Evolutionary conservation across 1,140 invertebrate species (phyloP).

Genomic region (Coenobita brevimanus): DNA sequence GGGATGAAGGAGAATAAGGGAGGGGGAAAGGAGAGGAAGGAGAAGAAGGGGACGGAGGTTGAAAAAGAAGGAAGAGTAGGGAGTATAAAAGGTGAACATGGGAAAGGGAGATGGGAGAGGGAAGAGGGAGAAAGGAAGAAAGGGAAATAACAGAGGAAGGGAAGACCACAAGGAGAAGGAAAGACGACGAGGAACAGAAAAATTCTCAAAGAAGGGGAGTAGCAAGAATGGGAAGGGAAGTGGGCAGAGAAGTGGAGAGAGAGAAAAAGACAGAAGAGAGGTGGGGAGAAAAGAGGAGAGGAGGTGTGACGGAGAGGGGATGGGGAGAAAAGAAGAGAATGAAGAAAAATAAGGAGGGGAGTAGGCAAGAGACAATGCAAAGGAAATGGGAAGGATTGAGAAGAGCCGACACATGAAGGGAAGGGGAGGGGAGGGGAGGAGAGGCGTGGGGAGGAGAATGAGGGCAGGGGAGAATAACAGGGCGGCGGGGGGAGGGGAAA

Average conservation of each 20-base stretch:
- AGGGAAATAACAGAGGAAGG: not conserved
- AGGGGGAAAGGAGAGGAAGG: not conserved
- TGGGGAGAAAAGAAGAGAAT: not conserved
- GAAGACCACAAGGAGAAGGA: not conserved
- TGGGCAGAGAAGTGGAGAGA: not conserved
- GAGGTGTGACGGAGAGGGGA: not conserved
- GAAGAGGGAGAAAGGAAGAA: not conserved
- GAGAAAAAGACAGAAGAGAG: not conserved
- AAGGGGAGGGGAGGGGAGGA: slow-evolving; percentile 3
- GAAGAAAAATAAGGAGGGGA: not conserved
- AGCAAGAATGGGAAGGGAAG: not conserved
- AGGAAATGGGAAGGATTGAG: too few species aligned
- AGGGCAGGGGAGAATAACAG: not conserved
- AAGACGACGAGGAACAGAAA: not conserved
- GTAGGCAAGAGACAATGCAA: not conserved
- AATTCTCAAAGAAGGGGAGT: not conserved
- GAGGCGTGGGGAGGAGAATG: not conserved
- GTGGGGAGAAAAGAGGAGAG: not conserved
- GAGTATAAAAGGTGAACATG: not conserved
- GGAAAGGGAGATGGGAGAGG: not conserved
- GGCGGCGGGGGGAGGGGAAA: not conserved
- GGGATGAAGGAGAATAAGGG: not conserved
- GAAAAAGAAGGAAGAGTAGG: not conserved
- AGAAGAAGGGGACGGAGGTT: too few species aligned
- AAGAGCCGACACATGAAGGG: too few species aligned